Percentiles rank a stretch among this genome's conserved stretches.
Conservation (phyloP, 1,140 invertebrate genomes). For the Saxidomus purpurata region DNA sequence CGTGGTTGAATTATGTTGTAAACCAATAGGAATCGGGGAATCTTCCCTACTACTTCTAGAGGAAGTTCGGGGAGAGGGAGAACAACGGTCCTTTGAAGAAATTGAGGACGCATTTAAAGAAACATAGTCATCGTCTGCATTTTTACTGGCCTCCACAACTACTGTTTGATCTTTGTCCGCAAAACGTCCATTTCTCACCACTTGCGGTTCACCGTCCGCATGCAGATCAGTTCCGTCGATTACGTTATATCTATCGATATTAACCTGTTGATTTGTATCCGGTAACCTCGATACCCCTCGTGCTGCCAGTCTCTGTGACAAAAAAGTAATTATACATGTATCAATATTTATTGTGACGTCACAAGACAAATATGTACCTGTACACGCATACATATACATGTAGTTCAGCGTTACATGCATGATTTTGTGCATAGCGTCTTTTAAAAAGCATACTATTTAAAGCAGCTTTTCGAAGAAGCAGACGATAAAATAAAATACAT, state of each 20-base stretch:
- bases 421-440: too few species aligned
- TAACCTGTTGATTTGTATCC: neutral
- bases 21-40: neutral
- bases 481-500: too few species aligned
- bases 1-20: neutral
- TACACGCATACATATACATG: too few species aligned
- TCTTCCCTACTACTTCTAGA: neutral
- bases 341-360: too few species aligned
- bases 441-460: too few species aligned
- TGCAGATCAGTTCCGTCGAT: neutral
- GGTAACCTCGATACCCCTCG: slow-evolving; percentile 11
- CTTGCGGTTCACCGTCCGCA: neutral
- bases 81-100: slow-evolving; percentile 42
- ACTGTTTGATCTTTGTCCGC: neutral
- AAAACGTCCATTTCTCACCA: neutral
- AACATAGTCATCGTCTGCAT: neutral
- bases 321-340: too few species aligned
- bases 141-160: neutral
- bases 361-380: too few species aligned
- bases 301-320: slow-evolving; percentile 40
- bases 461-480: too few species aligned
- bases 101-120: slow-evolving; percentile 37
- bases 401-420: too few species aligned
- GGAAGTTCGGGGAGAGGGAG: slow-evolving; percentile 21
- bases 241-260: slow-evolving; percentile 48